These are phyloP conservation scores for Lonchura striata DNA, from an alignment of 2,113 vertebrate genomes.

Conservation along the genomic window DNA sequence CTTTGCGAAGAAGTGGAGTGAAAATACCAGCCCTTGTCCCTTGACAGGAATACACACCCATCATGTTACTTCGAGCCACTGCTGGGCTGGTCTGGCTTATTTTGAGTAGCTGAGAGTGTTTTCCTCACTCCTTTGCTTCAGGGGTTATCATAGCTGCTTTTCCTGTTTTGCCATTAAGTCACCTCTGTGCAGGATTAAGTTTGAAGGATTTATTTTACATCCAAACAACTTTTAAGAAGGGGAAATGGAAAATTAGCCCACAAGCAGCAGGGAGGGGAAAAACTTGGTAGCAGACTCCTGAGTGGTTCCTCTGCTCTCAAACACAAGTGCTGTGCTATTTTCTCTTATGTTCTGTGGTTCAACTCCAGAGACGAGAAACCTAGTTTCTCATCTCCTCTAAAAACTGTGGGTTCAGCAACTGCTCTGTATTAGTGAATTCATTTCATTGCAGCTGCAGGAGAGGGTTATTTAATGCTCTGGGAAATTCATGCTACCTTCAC, in stretches of 20 bases:
- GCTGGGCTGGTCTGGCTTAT: not conserved
- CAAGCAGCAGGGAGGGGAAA: not conserved
- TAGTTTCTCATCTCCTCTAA: not conserved
- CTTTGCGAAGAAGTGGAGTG: not conserved
- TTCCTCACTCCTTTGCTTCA: slow-evolving; percentile 5
- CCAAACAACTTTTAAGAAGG: not conserved
- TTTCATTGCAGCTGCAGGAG: not conserved
- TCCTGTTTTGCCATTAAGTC: slow-evolving; percentile 33
- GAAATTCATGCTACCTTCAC: not conserved
- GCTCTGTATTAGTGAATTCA: not conserved
- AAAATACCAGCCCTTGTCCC: not conserved
- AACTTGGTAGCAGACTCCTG: not conserved
- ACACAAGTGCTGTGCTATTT: not conserved
- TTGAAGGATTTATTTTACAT: not conserved
- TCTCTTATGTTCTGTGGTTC: not conserved
- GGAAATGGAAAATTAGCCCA: not conserved
- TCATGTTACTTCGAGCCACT: not conserved
- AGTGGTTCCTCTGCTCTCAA: not conserved
- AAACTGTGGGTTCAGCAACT: not conserved
- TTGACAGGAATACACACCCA: not conserved
- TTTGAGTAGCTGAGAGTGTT: not conserved
- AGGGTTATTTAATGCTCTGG: not conserved
- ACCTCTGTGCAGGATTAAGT: not conserved
- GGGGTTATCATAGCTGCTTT: slow-evolving; percentile 6
- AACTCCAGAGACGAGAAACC: not conserved